Percentiles rank a stretch among this genome's conserved stretches.
Conservation (phyloP, 1,140 invertebrate species). For the Zaprionus tsacasi region DNA sequence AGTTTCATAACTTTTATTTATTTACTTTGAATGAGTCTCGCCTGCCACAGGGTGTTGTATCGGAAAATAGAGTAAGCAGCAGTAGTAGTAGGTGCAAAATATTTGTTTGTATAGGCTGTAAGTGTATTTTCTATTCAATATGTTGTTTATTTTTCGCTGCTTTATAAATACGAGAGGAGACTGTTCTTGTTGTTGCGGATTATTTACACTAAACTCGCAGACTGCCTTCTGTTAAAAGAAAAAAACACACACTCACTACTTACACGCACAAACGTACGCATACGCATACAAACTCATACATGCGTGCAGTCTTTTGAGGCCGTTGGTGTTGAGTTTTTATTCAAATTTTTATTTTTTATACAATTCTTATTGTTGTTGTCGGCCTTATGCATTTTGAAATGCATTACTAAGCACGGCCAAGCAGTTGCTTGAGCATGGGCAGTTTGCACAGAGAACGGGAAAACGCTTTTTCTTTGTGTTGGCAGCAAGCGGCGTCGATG, state of each 20-base stretch:
- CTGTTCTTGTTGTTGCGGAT: constrained; percentile 24
- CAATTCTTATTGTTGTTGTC: constrained; percentile 25
- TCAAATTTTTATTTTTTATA: constrained; percentile 22
- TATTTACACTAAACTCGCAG: constrained; percentile 38
- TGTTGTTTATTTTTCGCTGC: constrained; percentile 10
- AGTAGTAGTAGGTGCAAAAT: background rate
- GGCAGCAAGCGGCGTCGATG: background rate
- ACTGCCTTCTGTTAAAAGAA: constrained; percentile 28
- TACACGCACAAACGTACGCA: background rate
- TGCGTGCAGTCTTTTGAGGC: constrained; percentile 9
- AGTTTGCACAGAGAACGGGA: background rate
- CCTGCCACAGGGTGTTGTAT: no score
- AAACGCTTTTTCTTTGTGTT: constrained; percentile 8
- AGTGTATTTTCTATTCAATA: constrained; percentile 13
- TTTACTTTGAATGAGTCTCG: no score
- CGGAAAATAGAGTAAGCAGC: background rate
- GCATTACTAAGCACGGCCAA: background rate
- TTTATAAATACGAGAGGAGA: constrained; percentile 22
- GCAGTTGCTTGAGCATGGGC: background rate
- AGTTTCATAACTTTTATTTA: no score
- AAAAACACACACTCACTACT: constrained; percentile 1
- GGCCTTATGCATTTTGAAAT: constrained; percentile 18
- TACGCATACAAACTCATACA: background rate
- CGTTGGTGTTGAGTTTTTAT: constrained; percentile 19
- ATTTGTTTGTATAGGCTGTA: background rate